Evolutionary conservation across 2,888 invertebrate species (phyloP), one percentile per base, ranked within the genome.

Genomic region (Shargacucullia verbasci): DNA sequence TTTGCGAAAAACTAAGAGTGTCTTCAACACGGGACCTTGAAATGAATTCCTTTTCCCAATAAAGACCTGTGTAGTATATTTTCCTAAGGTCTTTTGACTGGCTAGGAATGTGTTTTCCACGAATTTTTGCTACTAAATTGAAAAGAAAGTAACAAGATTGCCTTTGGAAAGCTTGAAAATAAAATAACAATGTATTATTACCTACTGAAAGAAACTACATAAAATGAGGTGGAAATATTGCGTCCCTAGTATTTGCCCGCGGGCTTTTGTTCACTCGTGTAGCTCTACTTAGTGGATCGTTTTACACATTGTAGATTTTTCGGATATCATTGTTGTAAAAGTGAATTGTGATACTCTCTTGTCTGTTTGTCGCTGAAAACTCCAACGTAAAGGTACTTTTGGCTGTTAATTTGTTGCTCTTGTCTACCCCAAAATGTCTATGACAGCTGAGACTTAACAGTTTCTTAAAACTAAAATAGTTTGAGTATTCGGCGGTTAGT

Each of bases 21-120:
- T 3, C 20, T 4, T 20, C 20, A 20, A 20, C 20, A 4, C 20
- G 20, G 4, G 20, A 4, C 20, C 35, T n/a, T 41, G 38, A 35
- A 53, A 52, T 40, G 15, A 52, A 29, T 33, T 39, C 29, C 31
- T 35, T 47, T 58, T 29, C 60, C 38, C 35, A 33, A 50, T 58
- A 50, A 59, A n/a, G n/a, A n/a, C n/a, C n/a, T n/a, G n/a, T 48
- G 34, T 44, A 41, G n/a, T 40, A 34, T 48, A 41, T 58, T 55
- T 53, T 41, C n/a, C 37, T 55, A 5, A 40, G 49, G 38, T 49
- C 44, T 58, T 69, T 60, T 64, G 31, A 58, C 25, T 55, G 40
- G 10, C 35, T 7, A 14, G 41, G 46, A 44, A 40, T n/a, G 27
- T 27, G 35, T 41, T 49, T 57, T 39, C 29, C 29, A 27, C 10